Base-by-base conservation (phyloP, 1,140 invertebrate genomes). In the Phocides pigmalion region DNA sequence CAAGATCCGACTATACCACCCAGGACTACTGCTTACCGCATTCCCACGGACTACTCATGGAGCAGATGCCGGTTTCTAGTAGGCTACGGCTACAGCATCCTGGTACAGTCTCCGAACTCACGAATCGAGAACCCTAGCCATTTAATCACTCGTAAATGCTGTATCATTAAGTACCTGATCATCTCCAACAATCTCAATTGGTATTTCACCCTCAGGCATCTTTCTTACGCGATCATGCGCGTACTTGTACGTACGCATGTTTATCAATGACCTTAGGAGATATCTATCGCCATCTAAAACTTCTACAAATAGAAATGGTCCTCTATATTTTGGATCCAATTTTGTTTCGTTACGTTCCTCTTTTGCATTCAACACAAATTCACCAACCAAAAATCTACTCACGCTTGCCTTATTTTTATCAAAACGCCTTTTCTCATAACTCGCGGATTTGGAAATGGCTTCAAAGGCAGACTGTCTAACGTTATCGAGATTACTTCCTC, bases 231-330 rank as follows among this genome's bases (percentile, higher is more conserved):
- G 35, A 50, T 72, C 65, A 16, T 67, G 62, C 1, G 64, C 22
- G 39, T 68, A 67, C 19, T 67, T 72, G 32, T 72, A 68, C n/a
- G 59, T 68, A 9, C 70, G 25, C n/a, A 62, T 68, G 20, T 11
- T 16, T 20, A 28, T 61, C 16, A 72, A 49, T 9, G 39, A 8
- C 50, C 54, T 62, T 12, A 68, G 14, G 20, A 42, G 2, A 37
- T 66, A 69, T 3, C 66, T 32, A 47, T 66, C 64, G 2, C 64
- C 54, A 3, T 73, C 47, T 6, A 69, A 37, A 8, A 67, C 39
- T n/a, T 67, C 66, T n/a, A 65, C 32, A 0, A 73, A 16, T 46
- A 41, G 16, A 58, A 69, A 67, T 4, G 71, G 64, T 0, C 67
- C 71, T 41, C 47, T 67, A 25, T 14, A 74, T 25, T 70, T 66